These are phyloP conservation scores for Psittacula derbiana DNA, from an alignment of 2,797 vertebrate genomes.

Conservation along the genomic window DNA sequence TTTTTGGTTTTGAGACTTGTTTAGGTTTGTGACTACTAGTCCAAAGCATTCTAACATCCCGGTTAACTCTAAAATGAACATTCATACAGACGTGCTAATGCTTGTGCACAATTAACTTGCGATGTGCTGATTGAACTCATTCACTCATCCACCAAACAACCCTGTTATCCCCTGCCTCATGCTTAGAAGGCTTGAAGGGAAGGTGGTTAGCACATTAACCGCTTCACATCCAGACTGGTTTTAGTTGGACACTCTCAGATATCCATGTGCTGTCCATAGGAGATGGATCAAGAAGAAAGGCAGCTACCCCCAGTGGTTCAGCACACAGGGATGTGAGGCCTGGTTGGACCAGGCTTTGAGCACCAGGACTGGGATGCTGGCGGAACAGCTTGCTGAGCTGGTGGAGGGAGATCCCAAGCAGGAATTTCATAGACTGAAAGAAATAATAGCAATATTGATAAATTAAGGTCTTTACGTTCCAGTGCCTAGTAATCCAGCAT, in stretches of 20 bases:
- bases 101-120: background rate
- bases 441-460: background rate
- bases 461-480: background rate
- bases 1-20: background rate
- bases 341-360: background rate
- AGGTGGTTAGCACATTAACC: background rate
- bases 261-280: background rate
- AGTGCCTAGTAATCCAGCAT: background rate
- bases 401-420: background rate
- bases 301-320: background rate
- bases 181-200: background rate
- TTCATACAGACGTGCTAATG: background rate
- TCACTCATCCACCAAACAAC: background rate
- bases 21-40: background rate
- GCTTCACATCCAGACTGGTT: background rate
- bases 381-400: background rate
- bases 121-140: background rate
- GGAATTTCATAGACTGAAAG: background rate
- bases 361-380: background rate
- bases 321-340: background rate
- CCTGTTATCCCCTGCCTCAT: background rate
- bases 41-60: background rate
- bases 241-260: background rate
- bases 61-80: background rate
- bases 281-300: background rate